A percentile compares a stretch with the other conserved stretches of the same genome.
phyloP scores from a whole-genome alignment of 2,797 vertebrate species.

The Lepilemur ruficaudatus region DNA sequence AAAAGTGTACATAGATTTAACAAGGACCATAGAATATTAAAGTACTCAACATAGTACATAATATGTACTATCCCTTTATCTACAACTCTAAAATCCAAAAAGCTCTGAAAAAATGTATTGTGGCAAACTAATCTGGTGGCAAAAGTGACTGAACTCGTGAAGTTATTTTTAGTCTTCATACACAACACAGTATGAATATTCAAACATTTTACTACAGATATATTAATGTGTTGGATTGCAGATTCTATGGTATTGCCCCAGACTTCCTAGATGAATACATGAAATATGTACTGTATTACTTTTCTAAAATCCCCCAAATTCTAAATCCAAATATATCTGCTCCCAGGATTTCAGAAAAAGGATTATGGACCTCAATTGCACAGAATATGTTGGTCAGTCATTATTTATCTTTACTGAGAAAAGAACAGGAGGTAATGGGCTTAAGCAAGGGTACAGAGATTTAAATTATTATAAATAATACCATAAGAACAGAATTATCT shows the following conservation, averaged over 20 bases:
- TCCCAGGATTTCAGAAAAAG: not conserved
- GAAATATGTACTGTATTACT: not conserved
- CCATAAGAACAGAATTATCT: not conserved
- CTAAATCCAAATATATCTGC: conserved; percentile 18
- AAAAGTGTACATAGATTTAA: conserved; percentile 14
- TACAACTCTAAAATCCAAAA: not conserved
- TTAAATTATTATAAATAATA: conserved; percentile 31
- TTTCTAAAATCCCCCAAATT: not conserved
- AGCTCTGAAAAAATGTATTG: not conserved
- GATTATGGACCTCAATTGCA: not conserved
- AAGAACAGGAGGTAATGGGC: not conserved
- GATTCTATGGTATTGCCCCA: not conserved
- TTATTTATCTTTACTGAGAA: not conserved
- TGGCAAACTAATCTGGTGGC: conserved; percentile 5
- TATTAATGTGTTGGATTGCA: not conserved
- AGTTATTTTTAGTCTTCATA: not conserved
- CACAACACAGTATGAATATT: not conserved
- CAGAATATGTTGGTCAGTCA: not conserved
- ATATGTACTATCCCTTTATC: not conserved
- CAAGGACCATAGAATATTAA: not conserved
- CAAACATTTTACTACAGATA: not conserved
- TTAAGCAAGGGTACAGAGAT: not conserved
- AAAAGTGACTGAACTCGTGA: conserved; percentile 32
- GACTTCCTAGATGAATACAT: not conserved
- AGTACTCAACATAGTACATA: not conserved